A percentile compares a stretch with the other conserved stretches of the same genome.
These are phyloP conservation scores for Dusona sp. DNA, from an alignment of 2,888 invertebrate species.

Conservation along the genomic window DNA sequence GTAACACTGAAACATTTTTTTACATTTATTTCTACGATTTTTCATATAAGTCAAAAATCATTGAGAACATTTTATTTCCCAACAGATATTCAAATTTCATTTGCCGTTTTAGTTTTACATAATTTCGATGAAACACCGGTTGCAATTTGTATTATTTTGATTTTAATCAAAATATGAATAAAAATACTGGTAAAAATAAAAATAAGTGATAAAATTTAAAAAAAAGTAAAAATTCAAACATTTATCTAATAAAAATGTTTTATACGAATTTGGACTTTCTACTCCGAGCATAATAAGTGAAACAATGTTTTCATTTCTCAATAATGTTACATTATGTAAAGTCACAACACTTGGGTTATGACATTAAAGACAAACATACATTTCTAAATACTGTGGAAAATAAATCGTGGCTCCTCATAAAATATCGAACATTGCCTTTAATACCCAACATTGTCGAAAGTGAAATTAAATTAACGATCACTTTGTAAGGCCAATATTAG, in stretches of 20 bases:
- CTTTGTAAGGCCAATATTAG: conserved; percentile 35
- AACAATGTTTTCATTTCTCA: background rate
- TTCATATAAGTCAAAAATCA: background rate
- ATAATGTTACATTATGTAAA: background rate
- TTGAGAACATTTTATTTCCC: background rate
- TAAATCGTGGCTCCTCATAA: background rate
- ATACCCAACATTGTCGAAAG: background rate
- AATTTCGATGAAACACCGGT: background rate
- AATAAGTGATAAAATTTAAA: background rate
- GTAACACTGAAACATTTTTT: background rate
- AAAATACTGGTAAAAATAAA: background rate
- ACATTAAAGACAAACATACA: background rate
- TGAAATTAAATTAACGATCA: conserved; percentile 30
- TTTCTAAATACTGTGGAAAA: background rate
- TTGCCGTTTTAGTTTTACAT: background rate
- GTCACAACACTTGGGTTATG: background rate
- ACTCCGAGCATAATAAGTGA: background rate
- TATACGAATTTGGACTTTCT: too few species aligned
- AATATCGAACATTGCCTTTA: background rate
- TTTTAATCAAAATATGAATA: background rate
- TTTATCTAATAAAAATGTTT: background rate
- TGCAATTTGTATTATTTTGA: background rate
- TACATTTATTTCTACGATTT: background rate
- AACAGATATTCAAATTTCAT: background rate
- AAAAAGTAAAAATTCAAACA: background rate